Evolutionary conservation across 2,888 invertebrate species (phyloP), one percentile per base, ranked within the genome.

Genomic region (Pantelozetes paolii): DNA sequence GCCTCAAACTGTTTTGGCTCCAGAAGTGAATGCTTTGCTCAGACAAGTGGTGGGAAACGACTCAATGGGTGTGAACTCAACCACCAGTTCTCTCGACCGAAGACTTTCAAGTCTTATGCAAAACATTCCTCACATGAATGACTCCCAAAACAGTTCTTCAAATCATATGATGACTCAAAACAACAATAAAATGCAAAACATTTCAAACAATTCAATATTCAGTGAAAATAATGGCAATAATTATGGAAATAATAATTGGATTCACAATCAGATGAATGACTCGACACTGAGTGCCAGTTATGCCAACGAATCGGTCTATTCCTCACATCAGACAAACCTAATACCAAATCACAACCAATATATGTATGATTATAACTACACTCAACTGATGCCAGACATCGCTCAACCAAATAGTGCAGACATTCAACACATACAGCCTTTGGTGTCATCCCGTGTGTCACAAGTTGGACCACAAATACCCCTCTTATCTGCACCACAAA

Each of bases 101-200:
- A 73, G 79, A 18, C 71, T 79, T 13, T 78, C 78, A 13, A 78
- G 76, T 75, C 74, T 79, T 30, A 76, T 79, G 75, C 78, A 79
- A 32, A 78, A 77, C 59, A 77, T 79, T 36, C 78, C 78, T 23
- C 77, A 76, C 57, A 73, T 77, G 18, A 59, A 59, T 30, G 59
- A 59, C 18, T 20, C 18, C 2, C 28, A 59, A 30, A 59, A 59
- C 9, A 59, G 5, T 28, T 2, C 28, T 54, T 54, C 54, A 13
- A 54, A 54, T 59, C 28, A 59, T 30, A 30, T 30, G 5, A 59
- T 30, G 5, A 30, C 59, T 59, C 59, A 59, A 20, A 59, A 59
- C 23, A 30, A 3, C 28, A 59, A 59, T 30, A 30, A 59, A 32
- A 15, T 18, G 18, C 28, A 59, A 59, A 30, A n/a, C 9, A 59